Conservation (phyloP, 2,113 vertebrate genomes). For the Peromyscus maniculatus region DNA sequence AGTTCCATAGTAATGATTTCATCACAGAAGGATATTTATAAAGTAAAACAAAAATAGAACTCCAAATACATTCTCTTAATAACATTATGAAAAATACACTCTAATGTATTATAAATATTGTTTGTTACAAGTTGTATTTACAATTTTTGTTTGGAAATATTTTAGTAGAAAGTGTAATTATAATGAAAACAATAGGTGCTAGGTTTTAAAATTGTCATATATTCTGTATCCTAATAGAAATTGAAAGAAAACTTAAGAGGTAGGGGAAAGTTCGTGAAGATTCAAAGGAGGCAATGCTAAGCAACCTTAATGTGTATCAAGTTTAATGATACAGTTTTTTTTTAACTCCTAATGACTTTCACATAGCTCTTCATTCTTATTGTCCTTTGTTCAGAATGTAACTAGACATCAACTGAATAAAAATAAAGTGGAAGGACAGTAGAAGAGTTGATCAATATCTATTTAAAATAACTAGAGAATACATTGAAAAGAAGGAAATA, state of each 20-base stretch:
- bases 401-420: neutral
- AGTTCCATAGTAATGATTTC: constrained; percentile 38
- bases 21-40: neutral
- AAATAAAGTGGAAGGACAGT: neutral
- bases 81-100: neutral
- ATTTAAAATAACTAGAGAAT: neutral
- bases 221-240: neutral
- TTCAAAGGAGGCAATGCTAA: neutral
- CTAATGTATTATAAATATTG: neutral
- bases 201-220: neutral
- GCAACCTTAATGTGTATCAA: neutral
- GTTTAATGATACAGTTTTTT: neutral
- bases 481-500: neutral
- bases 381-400: neutral
- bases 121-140: neutral
- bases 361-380: neutral
- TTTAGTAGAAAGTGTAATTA: neutral
- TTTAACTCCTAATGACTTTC: neutral
- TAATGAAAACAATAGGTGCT: neutral
- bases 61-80: neutral
- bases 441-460: neutral
- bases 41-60: neutral
- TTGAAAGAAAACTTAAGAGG: neutral
- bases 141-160: neutral
- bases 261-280: neutral